Conservation (phyloP, 2,888 invertebrate species). For the Brachylomia viminalis region DNA sequence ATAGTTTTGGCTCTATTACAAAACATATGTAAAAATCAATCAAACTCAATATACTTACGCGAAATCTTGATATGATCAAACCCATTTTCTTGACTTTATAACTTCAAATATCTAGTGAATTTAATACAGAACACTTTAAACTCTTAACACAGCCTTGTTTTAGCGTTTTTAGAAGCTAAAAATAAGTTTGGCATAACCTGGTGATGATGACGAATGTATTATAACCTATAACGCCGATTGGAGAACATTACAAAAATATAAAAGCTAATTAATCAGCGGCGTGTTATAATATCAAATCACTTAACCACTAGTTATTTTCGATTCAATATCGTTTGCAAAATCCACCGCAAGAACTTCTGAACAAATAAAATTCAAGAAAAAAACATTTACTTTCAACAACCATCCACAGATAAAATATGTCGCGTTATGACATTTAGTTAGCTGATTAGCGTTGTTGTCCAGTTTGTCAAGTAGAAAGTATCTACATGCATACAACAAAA, state of each 20-base stretch:
- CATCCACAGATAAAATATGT: conserved; percentile 63
- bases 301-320: conserved; percentile 59
- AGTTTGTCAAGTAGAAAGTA: conserved; percentile 26
- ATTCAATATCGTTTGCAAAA: conserved; percentile 61
- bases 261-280: conserved; percentile 60
- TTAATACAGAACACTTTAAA: conserved; percentile 71
- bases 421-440: conserved; percentile 40
- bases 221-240: conserved; percentile 84
- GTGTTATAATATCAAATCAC: conserved; percentile 61
- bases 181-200: conserved; percentile 85
- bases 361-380: conserved; percentile 66
- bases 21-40: conserved; percentile 73
- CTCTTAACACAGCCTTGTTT: conserved; percentile 74
- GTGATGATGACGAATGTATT: conserved; percentile 83
- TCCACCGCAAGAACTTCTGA: conserved; percentile 58
- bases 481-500: neutral
- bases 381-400: conserved; percentile 68
- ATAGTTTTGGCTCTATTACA: conserved; percentile 86
- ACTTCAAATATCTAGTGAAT: conserved; percentile 62
- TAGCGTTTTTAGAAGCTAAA: conserved; percentile 79
- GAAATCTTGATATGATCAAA: conserved; percentile 92
- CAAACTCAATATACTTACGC: conserved; percentile 89
- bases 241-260: conserved; percentile 68
- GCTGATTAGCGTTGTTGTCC: neutral
- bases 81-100: conserved; percentile 89